phyloP scores from a whole-genome alignment of 2,113 vertebrate species.

The Sminthopsis crassicaudata region DNA sequence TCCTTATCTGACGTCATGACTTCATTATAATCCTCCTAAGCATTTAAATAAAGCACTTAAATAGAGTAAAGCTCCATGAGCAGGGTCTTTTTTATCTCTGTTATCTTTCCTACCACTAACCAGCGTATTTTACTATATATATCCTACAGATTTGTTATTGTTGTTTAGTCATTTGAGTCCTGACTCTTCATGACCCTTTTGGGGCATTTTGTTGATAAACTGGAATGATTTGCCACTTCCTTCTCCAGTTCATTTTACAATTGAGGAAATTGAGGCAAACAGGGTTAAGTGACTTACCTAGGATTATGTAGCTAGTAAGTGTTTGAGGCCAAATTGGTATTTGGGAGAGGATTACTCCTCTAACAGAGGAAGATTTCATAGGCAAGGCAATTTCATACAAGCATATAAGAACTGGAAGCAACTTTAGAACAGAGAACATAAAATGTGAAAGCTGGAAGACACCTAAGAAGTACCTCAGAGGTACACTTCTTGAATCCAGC shows the following conservation, averaged over 20 bases:
- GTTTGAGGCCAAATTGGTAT: background rate
- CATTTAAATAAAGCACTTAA: background rate
- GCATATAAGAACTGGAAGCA: background rate
- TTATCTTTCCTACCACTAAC: background rate
- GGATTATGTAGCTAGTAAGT: background rate
- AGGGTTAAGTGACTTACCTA: background rate
- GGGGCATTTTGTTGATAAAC: background rate
- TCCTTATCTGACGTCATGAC: background rate
- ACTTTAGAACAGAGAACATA: background rate
- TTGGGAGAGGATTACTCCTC: background rate
- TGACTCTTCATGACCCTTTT: background rate
- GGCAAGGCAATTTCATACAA: background rate
- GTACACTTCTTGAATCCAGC: background rate
- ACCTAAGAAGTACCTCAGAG: background rate
- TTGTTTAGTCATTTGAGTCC: background rate
- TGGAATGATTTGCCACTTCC: background rate
- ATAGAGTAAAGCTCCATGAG: background rate
- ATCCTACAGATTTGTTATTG: background rate
- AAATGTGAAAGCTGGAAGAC: background rate
- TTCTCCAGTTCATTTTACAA: background rate
- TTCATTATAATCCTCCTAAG: background rate
- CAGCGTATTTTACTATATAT: background rate
- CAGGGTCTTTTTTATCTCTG: background rate
- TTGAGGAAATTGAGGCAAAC: background rate
- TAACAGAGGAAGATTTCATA: background rate